phyloP scores from a whole-genome alignment of 2,113 vertebrate genomes.

The Psilopsiagon aymara region DNA sequence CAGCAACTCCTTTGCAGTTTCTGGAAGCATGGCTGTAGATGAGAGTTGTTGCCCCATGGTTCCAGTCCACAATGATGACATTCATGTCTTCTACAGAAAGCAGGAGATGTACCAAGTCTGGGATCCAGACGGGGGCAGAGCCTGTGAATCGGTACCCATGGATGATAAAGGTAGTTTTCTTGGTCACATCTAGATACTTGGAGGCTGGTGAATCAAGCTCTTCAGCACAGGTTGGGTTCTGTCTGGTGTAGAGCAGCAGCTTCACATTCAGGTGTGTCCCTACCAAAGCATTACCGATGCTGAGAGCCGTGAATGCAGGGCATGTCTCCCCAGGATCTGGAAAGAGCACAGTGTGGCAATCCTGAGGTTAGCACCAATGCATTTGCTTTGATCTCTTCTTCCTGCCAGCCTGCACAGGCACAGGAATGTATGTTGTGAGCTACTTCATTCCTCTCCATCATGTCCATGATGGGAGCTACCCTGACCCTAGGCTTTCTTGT shows the following conservation, averaged over 20 bases:
- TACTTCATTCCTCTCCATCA: background rate
- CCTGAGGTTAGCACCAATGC: background rate
- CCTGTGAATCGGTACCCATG: conserved; percentile 91
- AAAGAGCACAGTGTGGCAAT: background rate
- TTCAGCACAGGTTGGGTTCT: conserved; percentile 80
- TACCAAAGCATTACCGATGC: conserved; percentile 80
- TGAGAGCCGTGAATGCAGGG: conserved; percentile 83
- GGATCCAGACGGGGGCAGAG: conserved; percentile 85
- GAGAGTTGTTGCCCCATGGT: conserved; percentile 88
- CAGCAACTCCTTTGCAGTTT: conserved; percentile 82
- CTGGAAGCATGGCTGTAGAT: conserved; percentile 81
- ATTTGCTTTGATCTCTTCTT: background rate
- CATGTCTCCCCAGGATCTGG: conserved; percentile 79
- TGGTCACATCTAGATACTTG: conserved; percentile 77
- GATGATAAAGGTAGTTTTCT: conserved; percentile 85
- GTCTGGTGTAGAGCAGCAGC: conserved; percentile 85
- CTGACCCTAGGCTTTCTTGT: background rate
- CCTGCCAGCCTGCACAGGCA: background rate
- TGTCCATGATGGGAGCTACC: background rate
- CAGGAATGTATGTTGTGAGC: background rate
- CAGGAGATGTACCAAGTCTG: conserved; percentile 77
- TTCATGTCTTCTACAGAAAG: conserved; percentile 84
- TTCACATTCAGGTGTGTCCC: conserved; percentile 87
- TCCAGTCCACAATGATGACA: conserved; percentile 92
- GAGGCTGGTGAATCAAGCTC: conserved; percentile 71